Conservation (phyloP, 2,797 vertebrate genomes). For the Dicrostonyx torquatus region DNA sequence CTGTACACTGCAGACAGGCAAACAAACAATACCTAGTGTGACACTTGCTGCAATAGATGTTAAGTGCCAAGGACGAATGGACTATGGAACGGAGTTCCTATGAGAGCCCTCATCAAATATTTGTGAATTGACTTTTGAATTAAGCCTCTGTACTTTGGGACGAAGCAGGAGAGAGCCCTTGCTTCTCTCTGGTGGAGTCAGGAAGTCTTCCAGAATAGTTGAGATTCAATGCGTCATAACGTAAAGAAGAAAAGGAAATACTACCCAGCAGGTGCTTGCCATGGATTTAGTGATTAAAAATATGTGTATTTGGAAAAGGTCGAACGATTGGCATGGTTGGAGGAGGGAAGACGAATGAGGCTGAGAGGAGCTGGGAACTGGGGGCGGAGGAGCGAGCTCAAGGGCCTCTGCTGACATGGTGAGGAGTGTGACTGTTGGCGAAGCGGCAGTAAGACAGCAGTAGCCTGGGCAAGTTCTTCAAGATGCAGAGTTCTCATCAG, state of each 20-base stretch:
- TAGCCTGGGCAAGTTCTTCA: neutral
- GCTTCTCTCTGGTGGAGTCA: constrained; percentile 3
- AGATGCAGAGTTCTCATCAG: neutral
- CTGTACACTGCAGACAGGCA: constrained; percentile 65
- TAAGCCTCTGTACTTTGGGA: neutral
- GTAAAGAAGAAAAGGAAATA: constrained; percentile 4
- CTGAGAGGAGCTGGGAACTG: neutral
- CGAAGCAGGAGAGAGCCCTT: neutral
- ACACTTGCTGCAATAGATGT: neutral
- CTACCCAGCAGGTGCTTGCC: neutral
- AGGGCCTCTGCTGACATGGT: neutral
- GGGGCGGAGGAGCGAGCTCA: neutral
- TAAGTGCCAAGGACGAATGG: neutral
- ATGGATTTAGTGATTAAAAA: neutral
- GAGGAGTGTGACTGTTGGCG: neutral
- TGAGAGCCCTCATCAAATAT: neutral
- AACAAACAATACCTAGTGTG: constrained; percentile 44
- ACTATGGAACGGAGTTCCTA: neutral
- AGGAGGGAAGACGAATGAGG: neutral
- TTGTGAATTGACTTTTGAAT: constrained; percentile 18
- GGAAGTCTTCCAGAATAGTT: neutral
- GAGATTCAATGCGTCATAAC: neutral
- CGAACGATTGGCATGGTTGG: neutral
- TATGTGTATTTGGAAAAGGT: neutral
- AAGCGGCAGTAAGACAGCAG: neutral